Evolutionary conservation across 2,888 invertebrate species (phyloP).

Genomic region (Pyralis farinalis): DNA sequence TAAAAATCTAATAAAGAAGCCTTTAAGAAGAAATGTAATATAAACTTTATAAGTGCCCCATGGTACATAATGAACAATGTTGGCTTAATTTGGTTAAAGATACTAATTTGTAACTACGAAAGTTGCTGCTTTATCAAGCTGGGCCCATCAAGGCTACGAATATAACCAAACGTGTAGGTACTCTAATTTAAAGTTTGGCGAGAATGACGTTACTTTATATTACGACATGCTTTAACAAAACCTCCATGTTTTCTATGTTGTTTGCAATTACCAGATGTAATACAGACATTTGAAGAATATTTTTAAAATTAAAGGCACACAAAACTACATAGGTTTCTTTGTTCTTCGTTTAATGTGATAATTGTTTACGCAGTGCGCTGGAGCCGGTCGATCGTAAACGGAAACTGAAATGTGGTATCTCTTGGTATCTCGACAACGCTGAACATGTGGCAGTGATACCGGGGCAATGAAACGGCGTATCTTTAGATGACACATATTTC

Average conservation of each 20-base stretch:
- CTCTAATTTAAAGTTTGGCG: slow-evolving; percentile 1
- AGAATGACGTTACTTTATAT: slow-evolving; percentile 1
- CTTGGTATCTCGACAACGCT: slow-evolving; percentile 9
- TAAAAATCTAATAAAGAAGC: too few relatives aligned
- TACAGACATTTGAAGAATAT: slow-evolving; percentile 16
- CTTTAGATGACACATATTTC: slow-evolving; percentile 4
- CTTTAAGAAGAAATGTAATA: too few relatives aligned
- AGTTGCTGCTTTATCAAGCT: not conserved
- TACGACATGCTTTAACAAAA: slow-evolving; percentile 4
- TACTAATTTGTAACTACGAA: not conserved
- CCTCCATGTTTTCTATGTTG: slow-evolving; percentile 8
- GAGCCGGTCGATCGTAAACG: slow-evolving; percentile 44
- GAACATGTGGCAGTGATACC: not conserved
- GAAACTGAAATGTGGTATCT: slow-evolving; percentile 27
- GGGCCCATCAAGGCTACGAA: not conserved
- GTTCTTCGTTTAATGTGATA: slow-evolving; percentile 59
- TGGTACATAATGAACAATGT: too few relatives aligned
- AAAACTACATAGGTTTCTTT: slow-evolving; percentile 42
- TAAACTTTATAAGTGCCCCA: too few relatives aligned
- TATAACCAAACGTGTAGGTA: not conserved
- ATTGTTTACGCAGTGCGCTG: slow-evolving; percentile 52
- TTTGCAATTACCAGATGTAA: slow-evolving; percentile 17
- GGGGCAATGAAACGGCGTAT: not conserved
- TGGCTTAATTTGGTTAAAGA: not conserved
- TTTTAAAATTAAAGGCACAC: slow-evolving; percentile 31